Evolutionary conservation across 2,113 vertebrate species (phyloP), one percentile per base, ranked within the genome.

Genomic region (Coryphaenoides rupestris): DNA sequence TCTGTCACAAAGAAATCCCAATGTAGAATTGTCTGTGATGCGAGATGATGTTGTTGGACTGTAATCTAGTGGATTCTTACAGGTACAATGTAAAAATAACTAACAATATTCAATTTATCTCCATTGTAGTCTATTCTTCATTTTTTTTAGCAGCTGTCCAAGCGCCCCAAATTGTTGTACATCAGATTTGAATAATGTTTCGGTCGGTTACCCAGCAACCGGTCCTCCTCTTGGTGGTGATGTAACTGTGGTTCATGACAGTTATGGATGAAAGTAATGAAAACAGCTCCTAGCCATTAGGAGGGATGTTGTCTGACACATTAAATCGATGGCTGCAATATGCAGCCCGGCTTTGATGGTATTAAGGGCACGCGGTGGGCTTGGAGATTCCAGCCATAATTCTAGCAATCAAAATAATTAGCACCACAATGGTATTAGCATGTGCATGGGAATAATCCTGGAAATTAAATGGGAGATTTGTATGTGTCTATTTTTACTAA

Each of bases 401-500:
- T 33, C 28, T 33, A 33, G 10, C 28, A 9, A 33, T 33, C 28
- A 33, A 33, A 15, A 49, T 47, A 52, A 52, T 52, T 52, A 52
- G n/a, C 19, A 3, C n/a, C 50, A 52, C 17, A 54, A 54, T 12
- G n/a, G 19, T n/a, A 54, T 54, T 87, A 89, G 85, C 82, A 82
- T 88, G 84, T 1, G 58, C 89, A 90, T 87, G 82, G 82, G 86
- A 89, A 90, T 82, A 86, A 54, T 54, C 19, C n/a, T 12, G n/a
- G 12, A 54, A 54, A 54, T 19, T 19, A 21, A 10, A 54, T 12
- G 19, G 12, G 17, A 12, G 19, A 54, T 19, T 54, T 54, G 5
- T 49, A 52, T 54, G 28, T 23, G 68, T 47, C 49, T 47, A 19
- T 21, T 19, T 55, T 21, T 4, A 53, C 50, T 3, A 14, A 53